Base-by-base conservation (phyloP, 2,113 vertebrate species). In the Mellivora capensis region DNA sequence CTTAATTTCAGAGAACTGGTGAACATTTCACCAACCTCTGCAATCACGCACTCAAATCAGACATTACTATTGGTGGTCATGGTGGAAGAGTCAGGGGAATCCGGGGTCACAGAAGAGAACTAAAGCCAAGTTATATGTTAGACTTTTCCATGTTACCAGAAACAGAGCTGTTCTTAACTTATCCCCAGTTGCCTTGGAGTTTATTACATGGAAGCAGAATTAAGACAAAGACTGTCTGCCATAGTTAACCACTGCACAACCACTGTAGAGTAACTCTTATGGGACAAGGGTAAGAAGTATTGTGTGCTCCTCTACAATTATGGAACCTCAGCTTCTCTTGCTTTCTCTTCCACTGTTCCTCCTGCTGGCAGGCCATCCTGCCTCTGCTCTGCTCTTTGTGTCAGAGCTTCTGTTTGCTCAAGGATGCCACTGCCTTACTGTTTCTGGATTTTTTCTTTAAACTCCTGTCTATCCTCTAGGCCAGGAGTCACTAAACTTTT, bases 211-310 rank as follows among this genome's bases (percentile, higher is more conserved):
- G 59, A 57, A 54, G 89, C 6, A 18, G 69, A 87, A 64, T 77
- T 17, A 86, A 64, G 29, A 39, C 12, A 76, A 27, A 49, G 6
- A 13, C 15, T 8, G 15, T 82, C 77, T 52, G 67, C 47, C 64
- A 20, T 47, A 20, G 18, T 81, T 10, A 87, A 20, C 76, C 37
- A 18, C 67, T 34, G 4, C 1, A 27, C 27, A 71, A 5, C 21
- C 18, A 18, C 52, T 5, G 2, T 7, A 57, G 74, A 54, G 14
- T 31, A 76, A 17, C 6, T n/a, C 74, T 93, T 20, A 0, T 0
- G 29, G 89, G 61, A 80, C 29, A 27, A 54, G n/a, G 0, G 4
- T 23, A 31, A 20, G 42, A 37, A 59, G 25, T 49, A 27, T 2
- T 11, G 1, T 15, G 10, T 11, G 20, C 9, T 34, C 31, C 76